Percentiles rank a stretch among this genome's conserved stretches.
These are phyloP conservation scores for Nomada fucata DNA, from an alignment of 2,888 invertebrate species.

Conservation along the genomic window DNA sequence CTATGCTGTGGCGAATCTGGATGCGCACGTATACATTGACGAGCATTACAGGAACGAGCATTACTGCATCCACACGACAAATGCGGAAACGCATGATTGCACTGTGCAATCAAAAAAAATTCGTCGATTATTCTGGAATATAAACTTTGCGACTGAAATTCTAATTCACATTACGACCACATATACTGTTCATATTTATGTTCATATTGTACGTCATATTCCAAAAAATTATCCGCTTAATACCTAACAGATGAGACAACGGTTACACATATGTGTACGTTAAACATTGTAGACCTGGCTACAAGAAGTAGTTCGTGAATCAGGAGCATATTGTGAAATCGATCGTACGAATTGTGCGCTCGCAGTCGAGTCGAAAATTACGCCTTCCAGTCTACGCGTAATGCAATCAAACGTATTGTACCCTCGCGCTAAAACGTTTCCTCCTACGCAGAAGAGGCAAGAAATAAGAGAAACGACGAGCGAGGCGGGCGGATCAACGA, in stretches of 20 bases:
- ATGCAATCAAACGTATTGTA: constrained; percentile 20
- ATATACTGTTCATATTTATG: neutral
- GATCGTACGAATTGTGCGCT: constrained; percentile 27
- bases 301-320: neutral
- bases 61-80: constrained; percentile 49
- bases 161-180: neutral
- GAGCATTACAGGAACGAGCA: constrained; percentile 32
- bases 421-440: neutral
- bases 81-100: constrained; percentile 48
- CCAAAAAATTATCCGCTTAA: too few relatives aligned
- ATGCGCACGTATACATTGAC: constrained; percentile 15
- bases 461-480: neutral
- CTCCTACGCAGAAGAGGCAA: neutral
- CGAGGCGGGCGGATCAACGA: neutral
- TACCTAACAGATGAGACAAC: too few relatives aligned
- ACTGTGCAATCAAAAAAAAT: constrained; percentile 19
- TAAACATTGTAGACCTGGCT: neutral
- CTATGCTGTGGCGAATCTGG: constrained; percentile 49
- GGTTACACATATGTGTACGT: neutral
- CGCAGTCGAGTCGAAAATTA: constrained; percentile 30
- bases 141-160: neutral
- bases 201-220: neutral
- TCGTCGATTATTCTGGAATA: constrained; percentile 7
- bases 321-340: constrained; percentile 23
- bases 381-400: constrained; percentile 10